Conservation (phyloP, 2,888 invertebrate species). For the Disparrhopalites patrizii region DNA sequence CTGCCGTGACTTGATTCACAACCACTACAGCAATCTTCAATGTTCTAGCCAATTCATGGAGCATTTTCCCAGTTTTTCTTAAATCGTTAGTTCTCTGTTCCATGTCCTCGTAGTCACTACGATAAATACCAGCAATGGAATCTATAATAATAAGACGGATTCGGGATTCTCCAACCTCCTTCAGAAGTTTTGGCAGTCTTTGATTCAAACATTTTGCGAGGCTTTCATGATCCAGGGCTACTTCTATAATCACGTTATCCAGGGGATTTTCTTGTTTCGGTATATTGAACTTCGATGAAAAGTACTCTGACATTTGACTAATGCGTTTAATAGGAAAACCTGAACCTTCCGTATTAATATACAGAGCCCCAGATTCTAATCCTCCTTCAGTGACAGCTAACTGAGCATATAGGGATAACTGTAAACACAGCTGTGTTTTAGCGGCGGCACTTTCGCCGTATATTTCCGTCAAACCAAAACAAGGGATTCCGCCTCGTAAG, state of each 20-base stretch:
- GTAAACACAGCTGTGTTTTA: constrained; percentile 75
- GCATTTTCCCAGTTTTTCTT: constrained; percentile 56
- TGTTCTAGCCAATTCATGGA: constrained; percentile 58
- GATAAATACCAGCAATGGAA: constrained; percentile 69
- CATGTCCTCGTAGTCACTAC: constrained; percentile 56
- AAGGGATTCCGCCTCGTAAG: constrained; percentile 65
- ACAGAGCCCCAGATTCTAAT: constrained; percentile 60
- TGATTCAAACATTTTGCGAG: constrained; percentile 57
- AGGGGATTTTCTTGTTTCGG: constrained; percentile 31
- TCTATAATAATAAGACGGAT: constrained; percentile 67
- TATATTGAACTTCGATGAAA: constrained; percentile 27
- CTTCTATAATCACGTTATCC: constrained; percentile 64
- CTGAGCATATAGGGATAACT: constrained; percentile 65
- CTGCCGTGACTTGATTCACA: constrained; percentile 63
- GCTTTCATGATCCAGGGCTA: constrained; percentile 61
- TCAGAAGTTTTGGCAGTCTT: constrained; percentile 55
- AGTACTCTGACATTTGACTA: constrained; percentile 39
- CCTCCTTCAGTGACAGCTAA: constrained; percentile 57
- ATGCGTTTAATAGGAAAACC: constrained; percentile 68
- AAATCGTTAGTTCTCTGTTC: constrained; percentile 58
- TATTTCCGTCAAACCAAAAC: constrained; percentile 69
- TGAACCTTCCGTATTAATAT: constrained; percentile 70
- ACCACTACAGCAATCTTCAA: constrained; percentile 62
- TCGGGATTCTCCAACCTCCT: constrained; percentile 48
- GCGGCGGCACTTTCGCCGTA: constrained; percentile 76